Percentiles rank a stretch among this genome's conserved stretches.
Evolutionary conservation across 2,113 vertebrate genomes (phyloP).

Genomic region (Acanthochromis polyacanthus): DNA sequence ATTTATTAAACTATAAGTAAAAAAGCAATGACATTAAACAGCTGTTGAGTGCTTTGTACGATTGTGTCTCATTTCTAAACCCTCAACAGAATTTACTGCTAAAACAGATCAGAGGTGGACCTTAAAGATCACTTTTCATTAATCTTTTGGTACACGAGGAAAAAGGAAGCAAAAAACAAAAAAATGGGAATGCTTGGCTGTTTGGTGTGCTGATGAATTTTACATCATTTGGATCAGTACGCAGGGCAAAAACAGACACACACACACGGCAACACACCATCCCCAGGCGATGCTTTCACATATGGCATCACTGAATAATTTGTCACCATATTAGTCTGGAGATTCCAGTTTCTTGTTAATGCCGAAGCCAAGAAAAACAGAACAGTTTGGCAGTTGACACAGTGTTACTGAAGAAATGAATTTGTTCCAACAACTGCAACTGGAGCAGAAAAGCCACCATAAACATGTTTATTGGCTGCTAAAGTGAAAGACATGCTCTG

Average conservation of each 20-base stretch:
- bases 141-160: neutral
- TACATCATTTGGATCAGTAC: slow-evolving; percentile 22
- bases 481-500: too few relatives aligned
- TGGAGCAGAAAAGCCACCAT: neutral
- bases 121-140: neutral
- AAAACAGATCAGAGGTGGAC: too few relatives aligned
- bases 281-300: slow-evolving; percentile 35
- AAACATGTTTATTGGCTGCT: neutral
- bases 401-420: neutral
- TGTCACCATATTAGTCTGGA: slow-evolving; percentile 40
- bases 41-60: neutral
- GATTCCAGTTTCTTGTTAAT: slow-evolving; percentile 14
- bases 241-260: neutral
- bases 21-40: too few relatives aligned
- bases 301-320: slow-evolving; percentile 70
- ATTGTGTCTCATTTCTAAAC: too few relatives aligned
- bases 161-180: neutral
- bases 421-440: neutral
- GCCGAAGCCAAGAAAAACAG: neutral
- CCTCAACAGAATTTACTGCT: too few relatives aligned
- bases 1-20: too few relatives aligned
- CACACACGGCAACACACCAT: neutral
- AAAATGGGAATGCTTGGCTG: neutral
- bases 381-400: neutral
- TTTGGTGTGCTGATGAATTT: slow-evolving; percentile 34